Evolutionary conservation across 2,797 vertebrate genomes (phyloP).

Genomic region (Apodemus agrarius): DNA sequence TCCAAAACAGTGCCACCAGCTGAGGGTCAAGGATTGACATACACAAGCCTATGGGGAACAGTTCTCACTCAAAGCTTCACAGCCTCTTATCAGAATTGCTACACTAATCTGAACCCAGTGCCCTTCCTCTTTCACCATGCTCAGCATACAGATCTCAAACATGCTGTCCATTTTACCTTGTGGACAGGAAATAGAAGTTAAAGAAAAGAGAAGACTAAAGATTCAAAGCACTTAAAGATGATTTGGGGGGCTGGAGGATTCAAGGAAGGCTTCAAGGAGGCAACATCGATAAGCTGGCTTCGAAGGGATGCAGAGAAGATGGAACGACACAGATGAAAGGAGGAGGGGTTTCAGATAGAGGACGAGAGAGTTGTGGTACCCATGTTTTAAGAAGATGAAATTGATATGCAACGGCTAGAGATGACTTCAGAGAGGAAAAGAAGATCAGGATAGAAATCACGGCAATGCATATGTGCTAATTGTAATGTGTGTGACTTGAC

Average conservation of each 20-base stretch:
- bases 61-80: not conserved
- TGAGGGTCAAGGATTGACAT: not conserved
- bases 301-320: not conserved
- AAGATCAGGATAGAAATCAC: not conserved
- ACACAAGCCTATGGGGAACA: not conserved
- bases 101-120: not conserved
- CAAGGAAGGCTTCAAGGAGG: not conserved
- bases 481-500: not conserved
- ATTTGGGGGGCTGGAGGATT: not conserved
- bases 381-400: not conserved
- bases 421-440: not conserved
- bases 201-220: not conserved
- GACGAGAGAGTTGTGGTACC: not conserved
- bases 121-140: not conserved
- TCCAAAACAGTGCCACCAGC: not conserved
- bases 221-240: not conserved
- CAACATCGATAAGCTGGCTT: not conserved
- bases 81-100: not conserved
- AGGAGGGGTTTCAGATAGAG: not conserved
- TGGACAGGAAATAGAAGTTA: constrained; percentile 1
- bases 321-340: not conserved
- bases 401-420: not conserved
- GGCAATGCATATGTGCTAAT: not conserved
- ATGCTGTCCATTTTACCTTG: not conserved
- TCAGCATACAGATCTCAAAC: not conserved